Conservation (phyloP, 1,140 invertebrate species). For the Drosophila melanica region DNA sequence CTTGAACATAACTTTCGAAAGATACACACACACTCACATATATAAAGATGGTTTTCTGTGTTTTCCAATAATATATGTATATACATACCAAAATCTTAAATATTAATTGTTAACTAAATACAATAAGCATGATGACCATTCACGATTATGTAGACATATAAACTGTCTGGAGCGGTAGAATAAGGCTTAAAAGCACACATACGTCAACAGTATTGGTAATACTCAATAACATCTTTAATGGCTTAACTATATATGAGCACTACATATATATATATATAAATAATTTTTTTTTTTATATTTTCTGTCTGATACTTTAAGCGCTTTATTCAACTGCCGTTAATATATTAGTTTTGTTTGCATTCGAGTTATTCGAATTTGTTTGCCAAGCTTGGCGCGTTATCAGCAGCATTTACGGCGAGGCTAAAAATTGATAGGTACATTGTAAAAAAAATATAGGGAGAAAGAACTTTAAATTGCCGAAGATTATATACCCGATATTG, state of each 20-base stretch:
- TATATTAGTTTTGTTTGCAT: conserved; percentile 60
- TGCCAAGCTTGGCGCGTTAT: conserved; percentile 29
- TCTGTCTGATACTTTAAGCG: conserved; percentile 62
- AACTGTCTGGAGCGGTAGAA: background rate
- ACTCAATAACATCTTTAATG: conserved; percentile 15
- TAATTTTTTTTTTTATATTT: conserved; percentile 1
- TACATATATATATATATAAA: conserved; percentile 18
- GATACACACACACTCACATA: conserved; percentile 21
- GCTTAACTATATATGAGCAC: conserved; percentile 17
- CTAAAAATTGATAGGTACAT: conserved; percentile 3
- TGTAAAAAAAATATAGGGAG: conserved; percentile 10
- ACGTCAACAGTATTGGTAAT: conserved; percentile 65
- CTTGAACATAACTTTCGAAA: conserved; percentile 25
- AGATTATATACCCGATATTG: conserved; percentile 14
- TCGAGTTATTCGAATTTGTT: conserved; percentile 50
- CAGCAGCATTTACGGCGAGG: conserved; percentile 26
- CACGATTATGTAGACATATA: conserved; percentile 28
- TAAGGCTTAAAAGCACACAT: conserved; percentile 22
- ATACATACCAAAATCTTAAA: conserved; percentile 42
- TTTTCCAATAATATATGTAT: conserved; percentile 70
- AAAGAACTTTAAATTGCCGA: background rate
- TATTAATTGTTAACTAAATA: conserved; percentile 79
- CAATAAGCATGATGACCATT: conserved; percentile 72
- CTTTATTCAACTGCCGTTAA: conserved; percentile 73
- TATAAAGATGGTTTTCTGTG: conserved; percentile 74